Conservation (phyloP, 2,113 vertebrate species). For the Tautogolabrus adspersus region DNA sequence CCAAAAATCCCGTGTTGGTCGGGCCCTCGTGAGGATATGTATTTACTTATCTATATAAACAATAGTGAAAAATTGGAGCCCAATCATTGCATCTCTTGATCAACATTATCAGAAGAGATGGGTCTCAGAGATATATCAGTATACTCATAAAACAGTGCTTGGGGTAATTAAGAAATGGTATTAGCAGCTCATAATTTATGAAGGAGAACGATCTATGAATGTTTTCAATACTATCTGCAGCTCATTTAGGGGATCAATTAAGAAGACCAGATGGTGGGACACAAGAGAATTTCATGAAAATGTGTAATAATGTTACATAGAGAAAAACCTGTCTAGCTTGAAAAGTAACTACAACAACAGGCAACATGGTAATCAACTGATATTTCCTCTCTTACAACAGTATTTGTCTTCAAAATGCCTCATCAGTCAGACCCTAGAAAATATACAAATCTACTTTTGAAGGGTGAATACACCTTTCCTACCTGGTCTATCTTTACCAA, state of each 20-base stretch:
- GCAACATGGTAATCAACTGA: no score
- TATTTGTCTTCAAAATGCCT: no score
- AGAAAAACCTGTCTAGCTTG: no score
- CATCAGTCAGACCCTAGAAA: no score
- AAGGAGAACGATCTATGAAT: background rate
- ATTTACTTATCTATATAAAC: background rate
- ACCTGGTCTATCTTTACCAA: background rate
- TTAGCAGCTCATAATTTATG: background rate
- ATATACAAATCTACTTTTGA: background rate
- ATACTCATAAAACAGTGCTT: background rate
- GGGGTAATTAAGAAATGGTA: background rate
- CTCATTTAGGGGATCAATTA: background rate
- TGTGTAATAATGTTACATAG: background rate
- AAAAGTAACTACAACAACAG: no score
- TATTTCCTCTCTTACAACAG: no score
- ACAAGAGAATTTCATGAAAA: background rate
- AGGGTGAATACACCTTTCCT: background rate
- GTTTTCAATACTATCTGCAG: background rate
- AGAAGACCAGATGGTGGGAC: background rate
- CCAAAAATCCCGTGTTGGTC: no score
- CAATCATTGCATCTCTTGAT: background rate
- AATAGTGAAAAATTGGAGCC: background rate
- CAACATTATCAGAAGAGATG: background rate
- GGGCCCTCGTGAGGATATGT: background rate
- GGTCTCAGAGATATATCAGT: background rate